Evolutionary conservation across 1,140 invertebrate genomes (phyloP), one percentile per base, ranked within the genome.

Genomic region (Danaus melanippus): DNA sequence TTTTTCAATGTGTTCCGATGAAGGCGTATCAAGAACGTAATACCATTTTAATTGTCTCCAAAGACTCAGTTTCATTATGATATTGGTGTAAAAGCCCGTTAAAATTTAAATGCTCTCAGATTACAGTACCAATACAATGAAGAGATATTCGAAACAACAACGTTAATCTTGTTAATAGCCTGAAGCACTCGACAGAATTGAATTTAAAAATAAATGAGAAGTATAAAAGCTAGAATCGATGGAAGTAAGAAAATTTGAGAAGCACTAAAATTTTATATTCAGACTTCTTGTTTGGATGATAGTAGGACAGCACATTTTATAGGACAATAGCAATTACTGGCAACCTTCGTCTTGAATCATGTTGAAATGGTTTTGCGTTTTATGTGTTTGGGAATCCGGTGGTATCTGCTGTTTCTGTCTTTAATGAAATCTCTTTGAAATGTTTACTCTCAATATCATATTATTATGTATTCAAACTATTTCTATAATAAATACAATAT

Each of bases 181-280:
- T 9, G 48, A 68, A 73, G 67, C 71, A 67, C 66, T 79, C 56
- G 53, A 54, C 48, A 56, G 64, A 70, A 75, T 77, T 72, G 60
- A 69, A 67, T 73, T 76, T 74, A 73, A 82, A 74, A 79, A 76
- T 71, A 76, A 79, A 76, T 66, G 66, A 66, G 50, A 58, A 55
- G 72, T 44, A 60, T 60, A 60, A 60, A 49, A 59, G 70, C 21
- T 60, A 60, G 51, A 75, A 76, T 79, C 69, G 62, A 81, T 79
- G 66, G 62, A 62, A 70, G 69, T 70, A 67, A 78, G 63, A 71
- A 79, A 79, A 81, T 62, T 80, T 75, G 64, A 66, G 51, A 50
- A 70, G 67, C 62, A 71, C 70, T 84, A 82, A 81, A 79, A 78
- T 78, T 80, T 82, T 74, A 84, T 79, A 79, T 70, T 69, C 66